phyloP scores from a whole-genome alignment of 2,888 invertebrate species.

The Dorcus hopei region DNA sequence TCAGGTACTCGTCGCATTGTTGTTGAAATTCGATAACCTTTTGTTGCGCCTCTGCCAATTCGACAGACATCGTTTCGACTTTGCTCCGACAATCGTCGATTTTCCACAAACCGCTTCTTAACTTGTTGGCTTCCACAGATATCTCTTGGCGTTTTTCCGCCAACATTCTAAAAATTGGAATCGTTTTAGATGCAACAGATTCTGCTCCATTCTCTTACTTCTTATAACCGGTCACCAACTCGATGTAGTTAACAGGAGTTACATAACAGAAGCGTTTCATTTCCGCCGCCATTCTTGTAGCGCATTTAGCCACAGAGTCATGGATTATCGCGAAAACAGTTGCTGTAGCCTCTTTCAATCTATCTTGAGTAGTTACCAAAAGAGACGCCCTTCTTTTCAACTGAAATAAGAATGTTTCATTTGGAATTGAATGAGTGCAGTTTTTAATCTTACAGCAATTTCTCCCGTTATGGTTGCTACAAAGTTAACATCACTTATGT shows the following conservation, averaged over 20 bases:
- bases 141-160: slow-evolving; percentile 68
- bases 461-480: slow-evolving; percentile 66
- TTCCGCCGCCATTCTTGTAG: slow-evolving; percentile 70
- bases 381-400: slow-evolving; percentile 41
- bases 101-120: slow-evolving; percentile 79
- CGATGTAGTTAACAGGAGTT: slow-evolving; percentile 84
- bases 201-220: slow-evolving; percentile 52
- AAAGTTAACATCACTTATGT: slow-evolving; percentile 69
- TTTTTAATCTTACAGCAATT: slow-evolving; percentile 47
- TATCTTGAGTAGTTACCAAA: slow-evolving; percentile 53
- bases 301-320: slow-evolving; percentile 73
- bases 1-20: slow-evolving; percentile 83
- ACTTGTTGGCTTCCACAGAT: slow-evolving; percentile 71
- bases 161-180: slow-evolving; percentile 58
- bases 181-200: background rate
- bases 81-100: slow-evolving; percentile 81
- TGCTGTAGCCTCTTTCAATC: slow-evolving; percentile 64
- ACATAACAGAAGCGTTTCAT: slow-evolving; percentile 82
- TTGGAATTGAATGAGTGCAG: background rate
- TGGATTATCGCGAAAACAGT: slow-evolving; percentile 79
- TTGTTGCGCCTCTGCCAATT: slow-evolving; percentile 73
- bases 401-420: slow-evolving; percentile 26
- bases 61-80: slow-evolving; percentile 80
- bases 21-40: slow-evolving; percentile 74
- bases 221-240: slow-evolving; percentile 80